These are phyloP conservation scores for Octodon degus DNA, from an alignment of 2,113 vertebrate species.

Conservation along the genomic window DNA sequence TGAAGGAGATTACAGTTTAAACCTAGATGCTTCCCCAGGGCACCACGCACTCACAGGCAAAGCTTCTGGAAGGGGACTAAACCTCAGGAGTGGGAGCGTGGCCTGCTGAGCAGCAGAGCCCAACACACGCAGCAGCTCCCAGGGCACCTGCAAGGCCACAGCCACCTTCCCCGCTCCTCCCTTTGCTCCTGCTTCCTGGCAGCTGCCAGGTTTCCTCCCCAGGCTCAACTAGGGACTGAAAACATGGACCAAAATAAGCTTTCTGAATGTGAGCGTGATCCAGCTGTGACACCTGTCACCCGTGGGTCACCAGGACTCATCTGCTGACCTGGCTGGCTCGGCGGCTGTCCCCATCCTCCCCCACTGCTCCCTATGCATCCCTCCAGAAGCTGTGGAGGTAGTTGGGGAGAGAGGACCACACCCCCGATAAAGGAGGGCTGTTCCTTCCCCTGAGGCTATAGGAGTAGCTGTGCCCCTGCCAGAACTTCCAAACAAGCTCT, in stretches of 20 bases:
- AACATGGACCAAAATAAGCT: neutral
- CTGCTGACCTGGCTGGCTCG: neutral
- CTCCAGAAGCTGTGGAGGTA: neutral
- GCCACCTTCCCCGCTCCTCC: neutral
- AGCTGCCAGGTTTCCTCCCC: neutral
- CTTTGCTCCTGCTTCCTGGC: neutral
- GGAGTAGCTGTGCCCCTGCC: neutral
- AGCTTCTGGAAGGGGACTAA: neutral
- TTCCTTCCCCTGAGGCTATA: neutral
- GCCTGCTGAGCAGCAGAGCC: neutral
- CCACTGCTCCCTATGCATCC: neutral
- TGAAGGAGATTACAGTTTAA: neutral
- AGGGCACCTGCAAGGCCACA: neutral
- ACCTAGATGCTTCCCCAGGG: neutral
- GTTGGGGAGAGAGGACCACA: neutral
- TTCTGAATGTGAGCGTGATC: neutral
- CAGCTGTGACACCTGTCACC: neutral
- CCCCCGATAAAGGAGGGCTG: too few relatives aligned
- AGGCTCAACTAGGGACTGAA: neutral
- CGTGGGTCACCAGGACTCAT: neutral
- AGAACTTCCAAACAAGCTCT: neutral
- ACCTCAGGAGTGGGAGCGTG: rapidly evolving
- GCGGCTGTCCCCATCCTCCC: neutral
- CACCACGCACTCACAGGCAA: neutral
- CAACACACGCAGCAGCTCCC: neutral